These are phyloP conservation scores for Aurelia coerulea DNA, from an alignment of 30 jellyfish, hydroid and myxozoan genomes.

Conservation along the genomic window DNA sequence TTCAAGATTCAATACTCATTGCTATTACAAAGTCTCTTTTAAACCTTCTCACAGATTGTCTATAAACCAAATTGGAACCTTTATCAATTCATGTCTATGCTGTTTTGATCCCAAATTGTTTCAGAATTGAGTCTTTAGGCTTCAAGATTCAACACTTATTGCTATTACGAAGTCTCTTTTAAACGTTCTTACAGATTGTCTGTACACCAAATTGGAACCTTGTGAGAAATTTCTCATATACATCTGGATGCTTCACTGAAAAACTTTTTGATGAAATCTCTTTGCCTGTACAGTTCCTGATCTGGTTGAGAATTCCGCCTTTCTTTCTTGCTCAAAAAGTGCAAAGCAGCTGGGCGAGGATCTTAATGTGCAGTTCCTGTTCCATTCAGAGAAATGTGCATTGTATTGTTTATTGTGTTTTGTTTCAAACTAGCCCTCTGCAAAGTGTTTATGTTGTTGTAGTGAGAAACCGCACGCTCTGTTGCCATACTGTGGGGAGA, in stretches of 20 bases:
- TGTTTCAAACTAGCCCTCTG: conserved; percentile 38
- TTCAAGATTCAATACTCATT: conserved; percentile 1
- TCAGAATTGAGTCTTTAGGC: not conserved
- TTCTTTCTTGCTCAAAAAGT: conserved; percentile 31
- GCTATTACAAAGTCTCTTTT: not conserved
- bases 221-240: not conserved
- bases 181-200: not conserved
- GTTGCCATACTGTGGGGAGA: conserved; percentile 55
- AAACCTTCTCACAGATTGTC: not conserved
- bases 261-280: conserved; percentile 37
- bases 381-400: conserved; percentile 47
- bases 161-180: not conserved
- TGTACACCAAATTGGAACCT: conserved; percentile 2
- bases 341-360: conserved; percentile 60
- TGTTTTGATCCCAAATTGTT: not conserved
- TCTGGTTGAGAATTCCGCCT: conserved; percentile 46
- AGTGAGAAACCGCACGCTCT: conserved; percentile 39
- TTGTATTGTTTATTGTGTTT: conserved; percentile 37
- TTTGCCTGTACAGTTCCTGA: conserved; percentile 33
- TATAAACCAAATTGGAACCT: not conserved
- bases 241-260: conserved; percentile 18
- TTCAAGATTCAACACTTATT: not conserved
- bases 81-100: no score
- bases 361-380: conserved; percentile 63
- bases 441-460: conserved; percentile 41